phyloP scores from a whole-genome alignment of 30 jellyfish, hydroid and myxozoan species.

The Turritopsis dohrnii region DNA sequence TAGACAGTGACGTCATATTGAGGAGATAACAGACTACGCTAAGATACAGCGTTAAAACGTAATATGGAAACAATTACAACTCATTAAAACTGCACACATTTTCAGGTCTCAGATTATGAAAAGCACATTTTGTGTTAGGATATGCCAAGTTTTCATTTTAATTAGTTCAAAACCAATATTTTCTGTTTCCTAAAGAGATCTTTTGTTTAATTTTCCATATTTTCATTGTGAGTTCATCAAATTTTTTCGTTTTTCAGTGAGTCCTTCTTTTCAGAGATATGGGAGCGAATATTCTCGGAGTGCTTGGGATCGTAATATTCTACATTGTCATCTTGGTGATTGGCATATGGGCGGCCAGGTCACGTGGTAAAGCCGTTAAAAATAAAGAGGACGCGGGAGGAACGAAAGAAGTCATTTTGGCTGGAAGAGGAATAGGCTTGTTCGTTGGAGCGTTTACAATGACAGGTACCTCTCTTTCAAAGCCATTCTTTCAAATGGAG shows the following conservation, averaged over 20 bases:
- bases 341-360: slow-evolving; percentile 94
- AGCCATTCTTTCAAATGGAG: too few relatives aligned
- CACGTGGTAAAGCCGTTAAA: slow-evolving; percentile 12
- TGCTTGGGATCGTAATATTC: slow-evolving; percentile 73
- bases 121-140: neutral
- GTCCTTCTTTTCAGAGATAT: slow-evolving; percentile 9
- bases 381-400: slow-evolving; percentile 34
- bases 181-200: neutral
- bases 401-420: slow-evolving; percentile 85
- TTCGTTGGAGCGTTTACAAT: slow-evolving; percentile 91
- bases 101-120: neutral
- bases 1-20: too few relatives aligned
- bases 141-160: neutral
- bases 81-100: neutral
- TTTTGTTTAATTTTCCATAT: neutral
- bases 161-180: neutral
- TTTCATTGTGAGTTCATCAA: neutral
- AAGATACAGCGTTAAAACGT: neutral
- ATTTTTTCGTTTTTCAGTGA: neutral
- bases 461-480: too few relatives aligned
- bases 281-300: slow-evolving; percentile 82
- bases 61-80: neutral
- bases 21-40: neutral
- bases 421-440: slow-evolving; percentile 95
- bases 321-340: slow-evolving; percentile 72